Evolutionary conservation across 2,113 vertebrate species (phyloP).

Genomic region (Peromyscus polionotus): DNA sequence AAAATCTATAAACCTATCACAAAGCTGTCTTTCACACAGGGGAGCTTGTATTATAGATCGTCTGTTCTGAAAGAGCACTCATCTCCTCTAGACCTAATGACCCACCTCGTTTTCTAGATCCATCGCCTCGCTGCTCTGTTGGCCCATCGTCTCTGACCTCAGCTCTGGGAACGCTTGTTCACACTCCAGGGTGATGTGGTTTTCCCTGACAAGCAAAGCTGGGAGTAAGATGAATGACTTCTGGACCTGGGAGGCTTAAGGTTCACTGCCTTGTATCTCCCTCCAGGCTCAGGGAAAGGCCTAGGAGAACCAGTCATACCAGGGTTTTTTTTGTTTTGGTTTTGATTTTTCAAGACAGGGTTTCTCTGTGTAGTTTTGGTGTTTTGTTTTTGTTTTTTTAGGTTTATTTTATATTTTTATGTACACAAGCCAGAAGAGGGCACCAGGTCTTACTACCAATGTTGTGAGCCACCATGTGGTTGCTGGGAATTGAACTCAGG

Average conservation of each 20-base stretch:
- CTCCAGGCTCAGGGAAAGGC: not conserved
- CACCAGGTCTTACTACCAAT: too few relatives aligned
- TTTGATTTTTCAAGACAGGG: too few relatives aligned
- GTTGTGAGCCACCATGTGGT: too few relatives aligned
- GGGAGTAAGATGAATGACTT: not conserved
- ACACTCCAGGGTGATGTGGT: conserved; percentile 88
- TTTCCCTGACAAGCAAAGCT: conserved; percentile 81
- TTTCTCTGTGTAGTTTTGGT: too few relatives aligned
- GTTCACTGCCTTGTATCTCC: not conserved
- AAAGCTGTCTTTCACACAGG: conserved; percentile 40
- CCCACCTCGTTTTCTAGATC: conserved; percentile 88
- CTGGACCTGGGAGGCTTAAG: not conserved
- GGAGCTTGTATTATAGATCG: not conserved
- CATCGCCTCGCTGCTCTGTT: conserved; percentile 80
- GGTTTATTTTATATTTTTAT: too few relatives aligned
- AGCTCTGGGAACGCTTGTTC: conserved; percentile 88
- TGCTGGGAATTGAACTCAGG: too few relatives aligned
- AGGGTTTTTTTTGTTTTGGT: not conserved
- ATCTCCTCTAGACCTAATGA: not conserved
- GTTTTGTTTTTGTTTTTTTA: too few relatives aligned
- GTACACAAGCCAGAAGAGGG: too few relatives aligned
- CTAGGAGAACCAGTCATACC: not conserved
- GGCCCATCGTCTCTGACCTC: conserved; percentile 43
- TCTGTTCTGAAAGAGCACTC: not conserved
- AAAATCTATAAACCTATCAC: conserved; percentile 30